A percentile compares a stretch with the other conserved stretches of the same genome.
These are phyloP conservation scores for Heliconius charithonia DNA, from an alignment of 2,888 invertebrate genomes.

Conservation along the genomic window DNA sequence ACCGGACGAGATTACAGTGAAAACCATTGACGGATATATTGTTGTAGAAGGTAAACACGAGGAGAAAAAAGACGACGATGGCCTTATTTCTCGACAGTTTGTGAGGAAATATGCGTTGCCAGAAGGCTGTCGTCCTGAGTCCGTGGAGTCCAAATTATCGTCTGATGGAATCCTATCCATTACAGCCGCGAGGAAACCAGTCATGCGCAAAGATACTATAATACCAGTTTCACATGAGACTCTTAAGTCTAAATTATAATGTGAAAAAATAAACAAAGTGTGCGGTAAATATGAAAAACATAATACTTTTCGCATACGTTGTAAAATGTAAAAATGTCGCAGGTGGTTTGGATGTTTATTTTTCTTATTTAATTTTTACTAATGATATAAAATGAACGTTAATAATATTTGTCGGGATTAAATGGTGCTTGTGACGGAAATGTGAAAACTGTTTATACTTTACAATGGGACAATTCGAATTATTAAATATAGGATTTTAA, in stretches of 20 bases:
- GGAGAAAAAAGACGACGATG: constrained; percentile 67
- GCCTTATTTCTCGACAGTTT: constrained; percentile 65
- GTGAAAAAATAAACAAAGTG: neutral
- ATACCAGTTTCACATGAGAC: constrained; percentile 65
- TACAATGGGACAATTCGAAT: constrained; percentile 1
- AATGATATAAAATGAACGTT: neutral
- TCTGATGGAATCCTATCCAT: constrained; percentile 63
- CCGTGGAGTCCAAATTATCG: constrained; percentile 62
- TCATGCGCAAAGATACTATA: constrained; percentile 59
- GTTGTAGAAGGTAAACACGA: constrained; percentile 69
- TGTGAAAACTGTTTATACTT: neutral
- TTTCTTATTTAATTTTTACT: neutral
- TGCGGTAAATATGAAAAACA: neutral
- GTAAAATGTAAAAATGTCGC: neutral
- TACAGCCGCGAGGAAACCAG: constrained; percentile 55
- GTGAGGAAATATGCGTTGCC: constrained; percentile 64
- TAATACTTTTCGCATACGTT: constrained; percentile 4
- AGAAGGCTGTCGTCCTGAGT: constrained; percentile 60
- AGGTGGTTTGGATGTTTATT: neutral
- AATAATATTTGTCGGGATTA: neutral
- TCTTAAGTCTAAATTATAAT: constrained; percentile 63
- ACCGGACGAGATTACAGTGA: constrained; percentile 62
- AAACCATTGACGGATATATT: constrained; percentile 55
- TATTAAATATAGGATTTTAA: constrained; percentile 9
- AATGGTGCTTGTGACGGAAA: neutral